Base-by-base conservation (phyloP, 2,888 invertebrate genomes). In the Serripes groenlandicus region DNA sequence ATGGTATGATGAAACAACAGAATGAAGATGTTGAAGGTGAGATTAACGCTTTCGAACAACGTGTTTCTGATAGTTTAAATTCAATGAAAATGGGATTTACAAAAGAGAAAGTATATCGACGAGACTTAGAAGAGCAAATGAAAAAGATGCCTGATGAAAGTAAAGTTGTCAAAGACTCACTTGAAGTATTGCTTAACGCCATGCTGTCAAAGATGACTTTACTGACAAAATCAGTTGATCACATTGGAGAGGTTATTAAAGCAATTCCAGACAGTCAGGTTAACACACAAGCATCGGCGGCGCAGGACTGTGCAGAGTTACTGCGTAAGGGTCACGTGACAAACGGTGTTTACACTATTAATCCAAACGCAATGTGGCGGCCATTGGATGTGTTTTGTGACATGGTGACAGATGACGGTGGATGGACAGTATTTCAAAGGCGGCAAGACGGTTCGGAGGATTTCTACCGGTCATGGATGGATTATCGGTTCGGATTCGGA, bases 341-440 rank as follows among this genome's bases (percentile, higher is more conserved):
- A 3, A 74, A 56, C 35, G 77, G 81, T 3, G 64, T 78, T 4
- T 81, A 81, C 37, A 56, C 64, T 3, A 64, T 81, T 15, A 58
- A 62, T 69, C 74, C 77, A 15, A 58, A 54, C n/a, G 28, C 68
- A 52, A 11, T 56, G 42, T 70, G 69, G 74, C 60, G 68, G n/a
- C 78, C 82, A 35, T 21, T 82, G 15, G 37, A 72, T 23, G 78
- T 82, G 15, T 82, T 68, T 35, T 78, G 81, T 66, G 81, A 81
- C 32, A 62, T 64, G 66, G 69, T 72, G 26, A 81, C 76, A 23
- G 68, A 82, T 52, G 88, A 81, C 1, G 87, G 86, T 0, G 88
- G 88, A 1, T 89, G 88, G 88, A 86, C 78, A 21, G 86, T 89
- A 5, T 81, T 85, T 49, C 85, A 81, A 58, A 56, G 85, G 26